phyloP scores from a whole-genome alignment of 2,113 vertebrate genomes.

The Archilochus colubris region DNA sequence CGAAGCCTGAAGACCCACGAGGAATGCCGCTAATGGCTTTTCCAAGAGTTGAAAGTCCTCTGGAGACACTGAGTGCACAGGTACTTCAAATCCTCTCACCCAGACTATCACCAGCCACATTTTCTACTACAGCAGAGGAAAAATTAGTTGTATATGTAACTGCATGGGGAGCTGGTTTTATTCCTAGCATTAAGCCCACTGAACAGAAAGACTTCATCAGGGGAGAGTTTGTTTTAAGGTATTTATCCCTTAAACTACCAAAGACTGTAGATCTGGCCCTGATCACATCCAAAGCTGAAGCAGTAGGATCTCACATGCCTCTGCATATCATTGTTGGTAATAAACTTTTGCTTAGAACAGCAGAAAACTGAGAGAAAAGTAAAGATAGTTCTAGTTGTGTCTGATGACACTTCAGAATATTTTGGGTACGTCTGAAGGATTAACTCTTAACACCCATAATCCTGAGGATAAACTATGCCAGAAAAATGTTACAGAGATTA shows the following conservation, averaged over 20 bases:
- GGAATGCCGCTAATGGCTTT: conserved; percentile 95
- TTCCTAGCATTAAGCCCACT: not conserved
- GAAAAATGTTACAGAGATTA: not conserved
- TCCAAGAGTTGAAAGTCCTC: conserved; percentile 94
- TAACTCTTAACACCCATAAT: not conserved
- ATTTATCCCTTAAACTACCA: not conserved
- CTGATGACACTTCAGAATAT: not conserved
- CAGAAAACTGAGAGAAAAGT: not conserved
- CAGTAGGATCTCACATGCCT: not conserved
- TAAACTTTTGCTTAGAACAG: not conserved
- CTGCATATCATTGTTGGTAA: not conserved
- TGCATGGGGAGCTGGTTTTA: not conserved
- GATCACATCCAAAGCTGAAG: not conserved
- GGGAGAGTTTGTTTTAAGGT: not conserved
- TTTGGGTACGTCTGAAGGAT: not conserved
- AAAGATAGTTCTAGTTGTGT: not conserved
- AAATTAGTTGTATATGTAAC: not conserved
- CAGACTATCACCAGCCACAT: not conserved
- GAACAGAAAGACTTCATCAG: not conserved
- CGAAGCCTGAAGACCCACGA: conserved; percentile 91
- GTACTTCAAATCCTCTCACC: conserved; percentile 73
- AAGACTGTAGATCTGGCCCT: not conserved
- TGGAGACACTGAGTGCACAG: conserved; percentile 98
- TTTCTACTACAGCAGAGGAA: not conserved
- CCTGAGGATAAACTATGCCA: not conserved